Evolutionary conservation across 1,140 invertebrate species (phyloP).

Genomic region (Zaprionus nigranus): DNA sequence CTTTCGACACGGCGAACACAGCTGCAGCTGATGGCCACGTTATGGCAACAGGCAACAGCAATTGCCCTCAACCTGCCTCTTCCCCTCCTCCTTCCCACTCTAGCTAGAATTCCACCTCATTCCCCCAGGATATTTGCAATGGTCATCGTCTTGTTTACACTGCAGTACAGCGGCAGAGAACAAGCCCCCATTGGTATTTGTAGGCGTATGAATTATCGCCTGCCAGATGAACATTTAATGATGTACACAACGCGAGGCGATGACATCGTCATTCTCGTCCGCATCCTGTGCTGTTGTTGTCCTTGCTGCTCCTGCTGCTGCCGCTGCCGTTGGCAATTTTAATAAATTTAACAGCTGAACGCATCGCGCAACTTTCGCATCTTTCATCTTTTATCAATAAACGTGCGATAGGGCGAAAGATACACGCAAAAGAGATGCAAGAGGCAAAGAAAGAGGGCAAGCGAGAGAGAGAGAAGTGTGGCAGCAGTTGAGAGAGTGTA

Average conservation of each 20-base stretch:
- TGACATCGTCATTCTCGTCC: conserved; percentile 43
- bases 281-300: conserved; percentile 26
- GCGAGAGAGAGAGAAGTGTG: neutral
- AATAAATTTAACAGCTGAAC: conserved; percentile 80
- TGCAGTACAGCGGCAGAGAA: neutral
- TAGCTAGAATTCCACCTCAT: neutral
- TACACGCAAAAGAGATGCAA: neutral
- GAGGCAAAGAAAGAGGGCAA: neutral
- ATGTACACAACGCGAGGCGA: conserved; percentile 57
- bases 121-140: conserved; percentile 11
- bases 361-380: conserved; percentile 66
- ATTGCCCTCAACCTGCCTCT: neutral
- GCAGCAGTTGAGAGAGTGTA: conserved; percentile 2
- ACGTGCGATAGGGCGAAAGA: conserved; percentile 33
- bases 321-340: conserved; percentile 68
- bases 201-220: conserved; percentile 72
- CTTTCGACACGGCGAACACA: conserved; percentile 35
- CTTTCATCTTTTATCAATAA: conserved; percentile 79
- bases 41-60: conserved; percentile 3
- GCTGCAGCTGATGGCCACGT: conserved; percentile 70
- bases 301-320: conserved; percentile 35
- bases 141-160: conserved; percentile 43
- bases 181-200: conserved; percentile 7
- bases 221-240: conserved; percentile 80
- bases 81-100: no score